Evolutionary conservation across 2,888 invertebrate species (phyloP).

Genomic region (Timandra comae): DNA sequence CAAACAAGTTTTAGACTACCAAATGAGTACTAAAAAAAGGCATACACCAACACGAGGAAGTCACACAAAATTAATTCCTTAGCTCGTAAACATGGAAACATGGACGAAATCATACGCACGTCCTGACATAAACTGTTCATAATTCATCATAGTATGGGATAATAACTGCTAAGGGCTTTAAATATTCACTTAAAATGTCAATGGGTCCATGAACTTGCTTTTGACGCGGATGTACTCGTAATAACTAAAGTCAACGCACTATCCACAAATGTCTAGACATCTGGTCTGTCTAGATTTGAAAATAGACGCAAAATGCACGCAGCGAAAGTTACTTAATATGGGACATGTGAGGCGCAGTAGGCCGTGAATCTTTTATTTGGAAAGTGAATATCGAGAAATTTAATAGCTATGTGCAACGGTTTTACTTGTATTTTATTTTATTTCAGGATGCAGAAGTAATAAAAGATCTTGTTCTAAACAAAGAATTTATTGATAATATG

Average conservation of each 20-base stretch:
- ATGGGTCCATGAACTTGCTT: constrained; percentile 62
- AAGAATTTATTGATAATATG: too few species aligned
- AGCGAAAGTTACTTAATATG: constrained; percentile 4
- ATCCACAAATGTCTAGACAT: constrained; percentile 34
- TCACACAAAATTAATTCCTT: too few species aligned
- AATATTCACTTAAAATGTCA: constrained; percentile 63
- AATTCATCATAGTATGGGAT: constrained; percentile 35
- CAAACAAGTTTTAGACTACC: too few species aligned
- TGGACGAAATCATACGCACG: constrained; percentile 1
- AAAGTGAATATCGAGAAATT: too few species aligned
- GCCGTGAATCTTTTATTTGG: too few species aligned
- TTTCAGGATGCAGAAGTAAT: too few species aligned
- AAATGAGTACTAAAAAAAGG: too few species aligned
- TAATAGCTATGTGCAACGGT: too few species aligned
- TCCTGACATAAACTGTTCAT: constrained; percentile 18
- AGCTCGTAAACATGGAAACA: background rate
- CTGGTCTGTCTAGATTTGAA: constrained; percentile 21
- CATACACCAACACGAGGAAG: too few species aligned
- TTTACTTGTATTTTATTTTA: too few species aligned
- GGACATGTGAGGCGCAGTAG: constrained; percentile 1
- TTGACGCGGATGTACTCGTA: constrained; percentile 32
- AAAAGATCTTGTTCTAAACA: too few species aligned
- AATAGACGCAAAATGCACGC: constrained; percentile 14
- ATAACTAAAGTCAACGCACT: constrained; percentile 44
- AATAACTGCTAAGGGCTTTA: constrained; percentile 20